A percentile compares a stretch with the other conserved stretches of the same genome.
Evolutionary conservation across 2,888 invertebrate genomes (phyloP).

Genomic region (Drosophila pseudotalamancana): DNA sequence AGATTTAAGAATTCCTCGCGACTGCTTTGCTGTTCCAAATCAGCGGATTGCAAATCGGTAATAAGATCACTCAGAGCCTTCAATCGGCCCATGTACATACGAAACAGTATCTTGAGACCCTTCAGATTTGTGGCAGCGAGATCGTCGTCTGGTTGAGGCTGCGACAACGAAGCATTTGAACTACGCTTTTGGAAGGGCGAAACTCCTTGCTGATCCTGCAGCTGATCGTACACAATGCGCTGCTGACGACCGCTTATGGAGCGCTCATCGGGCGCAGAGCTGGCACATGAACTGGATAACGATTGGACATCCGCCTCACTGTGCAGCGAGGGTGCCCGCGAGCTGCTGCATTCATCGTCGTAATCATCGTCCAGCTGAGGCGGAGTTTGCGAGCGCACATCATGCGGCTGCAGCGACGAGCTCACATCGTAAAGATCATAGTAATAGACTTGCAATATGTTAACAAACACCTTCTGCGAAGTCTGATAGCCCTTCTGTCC

Average conservation of each 20-base stretch:
- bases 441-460: conserved; percentile 85
- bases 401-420: conserved; percentile 66
- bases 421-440: conserved; percentile 83
- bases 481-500: conserved; percentile 85
- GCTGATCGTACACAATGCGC: conserved; percentile 78
- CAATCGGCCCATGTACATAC: conserved; percentile 86
- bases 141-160: conserved; percentile 61
- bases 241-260: conserved; percentile 64
- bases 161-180: conserved; percentile 74
- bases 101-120: conserved; percentile 87
- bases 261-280: conserved; percentile 75
- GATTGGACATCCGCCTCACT: conserved; percentile 81
- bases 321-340: conserved; percentile 74
- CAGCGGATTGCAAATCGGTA: conserved; percentile 78
- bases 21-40: conserved; percentile 73
- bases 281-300: conserved; percentile 75
- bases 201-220: conserved; percentile 69
- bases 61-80: conserved; percentile 81
- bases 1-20: conserved; percentile 78
- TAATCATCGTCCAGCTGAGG: conserved; percentile 74
- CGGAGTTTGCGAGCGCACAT: conserved; percentile 75
- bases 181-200: conserved; percentile 72
- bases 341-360: conserved; percentile 73
- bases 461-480: conserved; percentile 85
- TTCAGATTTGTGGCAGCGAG: conserved; percentile 77